Percentiles rank a stretch among this genome's conserved stretches.
These are phyloP conservation scores for Schizothorax lantsangensis DNA, from an alignment of 2,797 vertebrate species.

Conservation along the genomic window DNA sequence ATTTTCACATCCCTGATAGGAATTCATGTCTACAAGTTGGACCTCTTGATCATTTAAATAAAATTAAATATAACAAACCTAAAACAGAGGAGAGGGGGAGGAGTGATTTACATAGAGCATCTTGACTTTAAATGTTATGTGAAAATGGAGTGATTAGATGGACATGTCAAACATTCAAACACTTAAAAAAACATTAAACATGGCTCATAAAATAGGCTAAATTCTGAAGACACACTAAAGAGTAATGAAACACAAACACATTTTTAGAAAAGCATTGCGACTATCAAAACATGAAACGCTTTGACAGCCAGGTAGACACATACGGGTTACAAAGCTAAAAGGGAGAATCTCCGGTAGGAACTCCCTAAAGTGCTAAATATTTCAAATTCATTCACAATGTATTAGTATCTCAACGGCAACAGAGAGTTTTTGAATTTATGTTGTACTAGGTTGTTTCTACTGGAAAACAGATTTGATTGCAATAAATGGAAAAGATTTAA, in stretches of 20 bases:
- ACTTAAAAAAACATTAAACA: slow-evolving; percentile 67
- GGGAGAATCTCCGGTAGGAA: slow-evolving; percentile 77
- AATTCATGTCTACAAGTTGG: slow-evolving; percentile 54
- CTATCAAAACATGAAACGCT: slow-evolving; percentile 29
- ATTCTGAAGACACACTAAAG: slow-evolving; percentile 64
- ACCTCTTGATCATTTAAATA: slow-evolving; percentile 69
- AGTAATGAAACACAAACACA: slow-evolving; percentile 44
- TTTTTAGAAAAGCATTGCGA: slow-evolving; percentile 28
- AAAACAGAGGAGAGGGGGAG: slow-evolving; percentile 22
- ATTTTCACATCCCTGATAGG: slow-evolving; percentile 50
- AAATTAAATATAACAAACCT: slow-evolving; percentile 58
- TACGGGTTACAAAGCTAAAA: slow-evolving; percentile 73
- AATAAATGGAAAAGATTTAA: slow-evolving; percentile 36
- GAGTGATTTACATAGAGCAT: slow-evolving; percentile 32
- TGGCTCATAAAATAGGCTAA: slow-evolving; percentile 71
- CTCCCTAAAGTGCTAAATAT: slow-evolving; percentile 87
- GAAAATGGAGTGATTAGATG: slow-evolving; percentile 63
- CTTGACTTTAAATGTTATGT: slow-evolving; percentile 55
- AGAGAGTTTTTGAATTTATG: slow-evolving; percentile 59
- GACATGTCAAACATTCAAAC: slow-evolving; percentile 67
- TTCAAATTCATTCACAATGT: slow-evolving; percentile 78
- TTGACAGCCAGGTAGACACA: slow-evolving; percentile 49
- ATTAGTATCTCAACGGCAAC: slow-evolving; percentile 70
- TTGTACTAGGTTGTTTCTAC: slow-evolving; percentile 45
- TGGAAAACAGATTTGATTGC: slow-evolving; percentile 31